Conservation (phyloP, 2,113 vertebrate genomes). For the Bufo bufo region DNA sequence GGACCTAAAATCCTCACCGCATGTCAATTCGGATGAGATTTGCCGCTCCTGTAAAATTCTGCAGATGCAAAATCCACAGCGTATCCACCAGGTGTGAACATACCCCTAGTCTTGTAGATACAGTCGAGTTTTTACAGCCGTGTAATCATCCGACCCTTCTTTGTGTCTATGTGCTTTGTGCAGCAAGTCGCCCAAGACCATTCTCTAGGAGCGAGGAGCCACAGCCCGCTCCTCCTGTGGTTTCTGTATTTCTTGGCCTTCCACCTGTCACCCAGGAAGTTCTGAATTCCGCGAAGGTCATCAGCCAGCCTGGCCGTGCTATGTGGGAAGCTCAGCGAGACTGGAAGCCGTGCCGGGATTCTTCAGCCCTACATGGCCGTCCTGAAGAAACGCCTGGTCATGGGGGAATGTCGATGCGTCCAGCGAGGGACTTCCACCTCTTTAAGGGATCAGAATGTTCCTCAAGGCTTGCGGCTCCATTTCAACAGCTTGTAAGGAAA, state of each 20-base stretch:
- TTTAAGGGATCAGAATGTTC: not conserved
- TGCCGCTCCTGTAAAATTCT: too few relatives aligned
- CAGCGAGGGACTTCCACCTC: not conserved
- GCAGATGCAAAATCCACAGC: too few relatives aligned
- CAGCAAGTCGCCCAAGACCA: slow-evolving; percentile 6
- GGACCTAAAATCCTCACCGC: too few relatives aligned
- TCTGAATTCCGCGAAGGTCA: slow-evolving; percentile 48
- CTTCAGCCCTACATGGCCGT: not conserved
- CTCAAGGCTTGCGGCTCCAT: not conserved
- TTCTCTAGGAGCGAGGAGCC: not conserved
- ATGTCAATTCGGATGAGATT: too few relatives aligned
- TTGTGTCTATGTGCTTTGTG: not conserved
- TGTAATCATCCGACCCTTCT: not conserved
- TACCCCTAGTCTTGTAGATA: too few relatives aligned
- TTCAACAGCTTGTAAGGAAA: not conserved
- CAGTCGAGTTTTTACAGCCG: not conserved
- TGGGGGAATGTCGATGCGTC: not conserved
- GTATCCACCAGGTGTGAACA: too few relatives aligned
- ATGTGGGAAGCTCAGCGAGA: not conserved
- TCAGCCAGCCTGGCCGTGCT: not conserved
- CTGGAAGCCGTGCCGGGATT: rapidly evolving
- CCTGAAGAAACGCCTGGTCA: not conserved
- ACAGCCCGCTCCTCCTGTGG: slow-evolving; percentile 6
- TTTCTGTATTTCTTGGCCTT: not conserved
- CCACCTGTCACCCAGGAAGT: slow-evolving; percentile 58